phyloP scores from a whole-genome alignment of 2,888 invertebrate genomes.

The Prenolepis imparis region DNA sequence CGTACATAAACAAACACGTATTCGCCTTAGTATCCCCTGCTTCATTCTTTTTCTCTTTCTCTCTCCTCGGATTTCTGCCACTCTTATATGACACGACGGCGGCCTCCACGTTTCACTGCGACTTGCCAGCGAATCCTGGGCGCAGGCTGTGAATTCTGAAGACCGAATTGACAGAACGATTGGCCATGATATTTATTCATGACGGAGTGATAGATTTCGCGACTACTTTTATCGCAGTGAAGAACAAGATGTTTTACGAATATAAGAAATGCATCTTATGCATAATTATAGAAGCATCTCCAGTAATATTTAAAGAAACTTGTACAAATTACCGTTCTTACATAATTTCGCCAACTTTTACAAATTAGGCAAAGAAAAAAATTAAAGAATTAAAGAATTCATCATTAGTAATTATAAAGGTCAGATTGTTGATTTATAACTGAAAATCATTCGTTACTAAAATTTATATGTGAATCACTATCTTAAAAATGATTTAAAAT shows the following conservation, averaged over 20 bases:
- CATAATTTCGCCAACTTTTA: not conserved
- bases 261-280: not conserved
- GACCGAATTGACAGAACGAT: constrained; percentile 24
- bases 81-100: constrained; percentile 72
- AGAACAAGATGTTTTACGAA: not conserved
- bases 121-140: constrained; percentile 28
- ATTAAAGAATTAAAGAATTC: not conserved
- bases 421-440: not conserved
- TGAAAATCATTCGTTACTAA: not conserved
- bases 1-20: constrained; percentile 59
- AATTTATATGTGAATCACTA: not conserved
- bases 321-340: not conserved
- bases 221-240: not conserved
- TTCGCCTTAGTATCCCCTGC: constrained; percentile 26
- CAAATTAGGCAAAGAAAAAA: not conserved
- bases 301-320: not conserved
- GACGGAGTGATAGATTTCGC: constrained; percentile 25
- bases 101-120: constrained; percentile 58
- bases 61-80: constrained; percentile 62
- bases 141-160: constrained; percentile 11
- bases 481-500: not conserved
- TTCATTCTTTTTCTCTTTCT: constrained; percentile 34
- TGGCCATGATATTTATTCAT: constrained; percentile 41
- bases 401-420: not conserved
- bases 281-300: not conserved